Evolutionary conservation across 2,888 invertebrate species (phyloP).

Genomic region (Microdon myrmicae): DNA sequence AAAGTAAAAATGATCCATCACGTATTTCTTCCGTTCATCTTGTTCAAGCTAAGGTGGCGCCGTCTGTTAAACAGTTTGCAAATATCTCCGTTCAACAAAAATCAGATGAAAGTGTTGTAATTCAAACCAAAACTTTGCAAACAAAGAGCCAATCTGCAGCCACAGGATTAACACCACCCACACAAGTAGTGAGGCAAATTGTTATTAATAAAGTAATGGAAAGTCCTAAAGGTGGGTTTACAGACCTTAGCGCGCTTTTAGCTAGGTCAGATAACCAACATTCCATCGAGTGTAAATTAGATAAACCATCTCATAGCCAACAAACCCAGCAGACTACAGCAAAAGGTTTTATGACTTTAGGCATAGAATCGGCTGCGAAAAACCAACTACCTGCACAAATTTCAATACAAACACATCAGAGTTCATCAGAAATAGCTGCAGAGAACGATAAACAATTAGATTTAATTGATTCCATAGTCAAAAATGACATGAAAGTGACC

Average conservation of each 20-base stretch:
- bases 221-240: conserved; percentile 57
- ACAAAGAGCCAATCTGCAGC: conserved; percentile 8
- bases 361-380: conserved; percentile 59
- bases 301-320: conserved; percentile 8
- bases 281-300: conserved; percentile 34
- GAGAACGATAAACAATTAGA: conserved; percentile 66
- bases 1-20: too few species aligned
- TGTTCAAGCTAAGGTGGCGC: too few species aligned
- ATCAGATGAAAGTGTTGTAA: conserved; percentile 37
- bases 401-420: conserved; percentile 65
- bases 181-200: conserved; percentile 60
- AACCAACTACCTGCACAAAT: conserved; percentile 65
- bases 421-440: conserved; percentile 62
- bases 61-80: too few species aligned
- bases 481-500: conserved; percentile 61
- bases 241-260: conserved; percentile 54
- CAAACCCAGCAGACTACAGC: background rate
- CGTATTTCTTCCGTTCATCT: too few species aligned
- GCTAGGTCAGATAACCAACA: conserved; percentile 46
- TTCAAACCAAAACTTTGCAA: conserved; percentile 40
- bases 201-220: conserved; percentile 60
- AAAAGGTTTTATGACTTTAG: conserved; percentile 65
- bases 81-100: conserved; percentile 11
- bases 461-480: conserved; percentile 65
- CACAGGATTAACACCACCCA: conserved; percentile 24